Evolutionary conservation across 2,797 vertebrate species (phyloP), one percentile per base, ranked within the genome.

Genomic region (Chanos chanos): DNA sequence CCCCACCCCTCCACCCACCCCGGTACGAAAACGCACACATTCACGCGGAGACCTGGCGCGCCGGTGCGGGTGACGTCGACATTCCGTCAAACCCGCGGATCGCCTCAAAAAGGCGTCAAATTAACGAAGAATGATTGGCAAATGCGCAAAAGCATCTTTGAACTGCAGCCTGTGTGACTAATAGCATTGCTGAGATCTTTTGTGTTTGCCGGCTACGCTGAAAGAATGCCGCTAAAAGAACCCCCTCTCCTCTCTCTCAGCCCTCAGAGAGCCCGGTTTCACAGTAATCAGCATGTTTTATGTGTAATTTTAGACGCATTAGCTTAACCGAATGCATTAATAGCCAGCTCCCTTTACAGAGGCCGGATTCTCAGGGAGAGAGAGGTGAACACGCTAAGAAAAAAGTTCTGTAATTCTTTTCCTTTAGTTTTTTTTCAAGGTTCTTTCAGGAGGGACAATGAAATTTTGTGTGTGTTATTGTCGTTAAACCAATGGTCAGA

Each of bases 101-200:
- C 61, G 62, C 56, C 67, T 49, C 53, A 71, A 74, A n/a, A 74
- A 66, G 55, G 65, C 50, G 57, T 73, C 70, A 73, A 73, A 76
- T 74, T 72, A 79, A 77, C 50, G 52, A 76, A 65, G 50, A 51
- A 59, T 71, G 65, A 71, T 72, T 75, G 61, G 59, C 55, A 73
- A 64, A 76, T 71, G 62, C 63, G 19, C 58, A 68, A n/a, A 25
- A 66, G 62, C 68, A 70, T 79, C 68, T 77, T 64, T 71, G 71
- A 76, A 74, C 70, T 60, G 63, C 63, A 73, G 49, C 50, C 57
- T 44, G 33, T 65, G 65, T 75, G 70, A 79, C 65, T 75, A 71
- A 73, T 71, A 66, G 75, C 71, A 71, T 75, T 73, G 54, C 59
- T 16, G 36, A 68, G 53, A 48, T 61, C 64, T 64, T 70, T 62